Evolutionary conservation across 35 echinoderm and acorn worm genomes (phyloP).

Genomic region (Heliocidaris tuberculata): DNA sequence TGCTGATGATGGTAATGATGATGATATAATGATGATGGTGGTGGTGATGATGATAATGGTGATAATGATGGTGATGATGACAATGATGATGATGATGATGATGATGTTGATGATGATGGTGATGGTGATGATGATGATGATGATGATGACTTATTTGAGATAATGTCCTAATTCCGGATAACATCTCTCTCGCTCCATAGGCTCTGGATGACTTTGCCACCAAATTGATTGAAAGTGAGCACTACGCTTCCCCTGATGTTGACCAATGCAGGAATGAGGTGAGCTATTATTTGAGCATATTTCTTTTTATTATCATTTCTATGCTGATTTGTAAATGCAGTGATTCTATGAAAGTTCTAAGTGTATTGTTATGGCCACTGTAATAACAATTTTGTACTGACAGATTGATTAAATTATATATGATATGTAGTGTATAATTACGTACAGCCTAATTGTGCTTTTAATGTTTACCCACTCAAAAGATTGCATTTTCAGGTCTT

Average conservation of each 20-base stretch:
- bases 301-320: not conserved
- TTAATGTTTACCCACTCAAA: too few relatives aligned
- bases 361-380: too few relatives aligned
- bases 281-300: constrained; percentile 45
- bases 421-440: too few relatives aligned
- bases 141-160: not conserved
- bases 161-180: not conserved
- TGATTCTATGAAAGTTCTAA: too few relatives aligned
- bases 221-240: constrained; percentile 92
- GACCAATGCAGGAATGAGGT: constrained; percentile 77
- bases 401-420: too few relatives aligned
- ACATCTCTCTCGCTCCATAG: constrained; percentile 28
- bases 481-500: too few relatives aligned
- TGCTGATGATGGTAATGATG: too few relatives aligned
- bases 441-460: too few relatives aligned
- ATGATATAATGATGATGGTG: constrained; percentile 22
- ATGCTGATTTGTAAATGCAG: too few relatives aligned
- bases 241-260: constrained; percentile 93
- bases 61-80: constrained; percentile 8
- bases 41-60: constrained; percentile 14
- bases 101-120: not conserved
- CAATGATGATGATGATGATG: not conserved
- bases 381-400: too few relatives aligned
- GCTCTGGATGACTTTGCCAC: constrained; percentile 98
- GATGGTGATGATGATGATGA: not conserved